These are phyloP conservation scores for Aphelinus certus DNA, from an alignment of 1,140 invertebrate species.

Conservation along the genomic window DNA sequence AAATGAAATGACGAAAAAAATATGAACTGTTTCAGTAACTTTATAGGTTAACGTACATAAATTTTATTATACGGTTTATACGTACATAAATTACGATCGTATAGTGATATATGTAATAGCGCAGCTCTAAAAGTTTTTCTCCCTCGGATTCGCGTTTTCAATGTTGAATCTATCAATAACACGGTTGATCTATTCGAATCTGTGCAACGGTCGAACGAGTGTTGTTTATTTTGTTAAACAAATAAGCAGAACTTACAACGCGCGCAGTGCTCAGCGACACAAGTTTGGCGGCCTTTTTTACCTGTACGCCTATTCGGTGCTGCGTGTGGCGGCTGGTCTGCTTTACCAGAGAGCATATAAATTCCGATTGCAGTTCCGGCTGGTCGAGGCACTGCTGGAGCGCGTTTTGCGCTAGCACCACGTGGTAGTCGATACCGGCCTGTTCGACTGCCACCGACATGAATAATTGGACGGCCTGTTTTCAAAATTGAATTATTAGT, in stretches of 20 bases:
- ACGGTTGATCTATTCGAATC: neutral
- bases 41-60: no score
- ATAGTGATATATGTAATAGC: no score
- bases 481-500: neutral
- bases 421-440: conserved; percentile 95
- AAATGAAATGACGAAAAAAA: no score
- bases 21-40: no score
- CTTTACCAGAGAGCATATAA: conserved; percentile 89
- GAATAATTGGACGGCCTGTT: conserved; percentile 90
- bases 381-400: conserved; percentile 89
- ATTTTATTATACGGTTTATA: no score
- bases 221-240: conserved; percentile 59
- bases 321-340: conserved; percentile 90
- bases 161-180: no score
- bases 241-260: conserved; percentile 70
- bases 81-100: no score
- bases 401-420: conserved; percentile 93
- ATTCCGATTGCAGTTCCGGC: conserved; percentile 89
- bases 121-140: no score
- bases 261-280: conserved; percentile 67
- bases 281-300: conserved; percentile 73
- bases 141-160: no score
- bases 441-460: conserved; percentile 94
- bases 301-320: conserved; percentile 88
- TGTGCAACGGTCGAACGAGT: conserved; percentile 12